Evolutionary conservation across 2,888 invertebrate genomes (phyloP).

Genomic region (Seira sanloemensis): DNA sequence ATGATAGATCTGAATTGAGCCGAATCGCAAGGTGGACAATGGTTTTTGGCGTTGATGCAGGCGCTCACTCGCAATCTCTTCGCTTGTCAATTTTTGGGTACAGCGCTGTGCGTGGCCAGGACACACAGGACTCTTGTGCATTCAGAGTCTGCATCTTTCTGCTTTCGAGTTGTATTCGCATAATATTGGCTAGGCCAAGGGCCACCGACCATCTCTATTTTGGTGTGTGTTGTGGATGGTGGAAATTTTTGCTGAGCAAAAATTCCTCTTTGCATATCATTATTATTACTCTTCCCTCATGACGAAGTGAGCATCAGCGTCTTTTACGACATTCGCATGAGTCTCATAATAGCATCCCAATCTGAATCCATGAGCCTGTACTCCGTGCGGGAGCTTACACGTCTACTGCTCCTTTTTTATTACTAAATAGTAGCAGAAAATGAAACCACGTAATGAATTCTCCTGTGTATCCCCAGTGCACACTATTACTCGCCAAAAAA

Average conservation of each 20-base stretch:
- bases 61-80: no score
- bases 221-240: neutral
- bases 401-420: constrained; percentile 2
- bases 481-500: neutral
- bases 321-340: neutral
- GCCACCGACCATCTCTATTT: constrained; percentile 28
- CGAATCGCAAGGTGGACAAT: constrained; percentile 62
- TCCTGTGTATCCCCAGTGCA: neutral
- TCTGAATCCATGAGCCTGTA: neutral
- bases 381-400: neutral
- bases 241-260: neutral
- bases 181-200: constrained; percentile 41
- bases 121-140: neutral
- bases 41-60: constrained; percentile 62
- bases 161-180: neutral
- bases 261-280: neutral
- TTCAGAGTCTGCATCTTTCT: neutral
- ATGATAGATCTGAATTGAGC: constrained; percentile 61
- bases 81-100: constrained; percentile 8
- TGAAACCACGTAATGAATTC: neutral
- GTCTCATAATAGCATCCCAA: neutral
- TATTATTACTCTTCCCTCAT: no score
- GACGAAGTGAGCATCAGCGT: neutral
- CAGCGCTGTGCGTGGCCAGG: neutral
- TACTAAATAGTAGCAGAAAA: constrained; percentile 10